Base-by-base conservation (phyloP, 2,888 invertebrate species). In the Eretmocerus hayati region DNA sequence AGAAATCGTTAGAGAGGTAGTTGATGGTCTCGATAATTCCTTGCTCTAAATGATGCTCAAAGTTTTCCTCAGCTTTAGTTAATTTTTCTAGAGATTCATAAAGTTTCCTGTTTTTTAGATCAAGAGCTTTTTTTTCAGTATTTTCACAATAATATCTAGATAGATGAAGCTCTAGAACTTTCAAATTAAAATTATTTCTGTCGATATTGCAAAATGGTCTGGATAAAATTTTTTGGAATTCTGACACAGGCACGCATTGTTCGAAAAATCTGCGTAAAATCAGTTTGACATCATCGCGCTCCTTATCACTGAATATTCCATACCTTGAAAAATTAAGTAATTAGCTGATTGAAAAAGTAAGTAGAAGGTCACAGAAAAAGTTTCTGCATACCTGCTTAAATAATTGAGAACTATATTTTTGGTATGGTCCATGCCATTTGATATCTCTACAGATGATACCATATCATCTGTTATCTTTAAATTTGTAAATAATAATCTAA, bases 251-350 rank as follows among this genome's bases (percentile, higher is more conserved):
- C 13, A 58, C 77, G 57, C 75, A 75, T 13, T 77, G 79, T 48
- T 77, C 73, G 53, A 80, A 77, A 39, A 86, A 68, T 60, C 87
- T 76, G 3, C 75, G 71, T 56, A 87, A 69, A 39, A 83, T 75
- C 59, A 73, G 69, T 54, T 75, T 71, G 30, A 83, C 65, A 63
- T 81, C 72, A 11, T 69, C 68, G 23, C 71, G 70, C 64, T 87
- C 87, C 46, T 73, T 71, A 13, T 75, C 71, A 51, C 77, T 76
- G 45, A 86, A 81, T 58, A 84, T 75, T 1, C 86, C 86, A 58
- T 80, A 82, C 43, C 78, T 71, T 23, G 37, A 61, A 56, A 21
- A 23, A 48, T 18, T 26, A 19, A 23, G 23, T 22, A 16, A 38
- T 9, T n/a, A n/a, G n/a, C n/a, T n/a, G 9, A 26, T 38, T 31